A percentile compares a stretch with the other conserved stretches of the same genome.
These are phyloP conservation scores for Hemaris fuciformis DNA, from an alignment of 2,888 invertebrate species.

Conservation along the genomic window DNA sequence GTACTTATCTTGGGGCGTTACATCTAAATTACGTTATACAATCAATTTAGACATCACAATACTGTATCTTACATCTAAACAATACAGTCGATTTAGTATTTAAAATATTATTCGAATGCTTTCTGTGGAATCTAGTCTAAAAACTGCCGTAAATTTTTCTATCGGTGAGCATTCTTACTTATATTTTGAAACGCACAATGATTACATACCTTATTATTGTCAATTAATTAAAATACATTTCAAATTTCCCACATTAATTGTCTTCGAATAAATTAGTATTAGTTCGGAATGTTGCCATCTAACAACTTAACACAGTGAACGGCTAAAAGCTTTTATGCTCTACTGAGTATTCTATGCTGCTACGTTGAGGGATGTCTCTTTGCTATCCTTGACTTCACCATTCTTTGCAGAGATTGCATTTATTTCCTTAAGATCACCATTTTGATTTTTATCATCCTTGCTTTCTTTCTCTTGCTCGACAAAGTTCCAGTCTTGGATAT, in stretches of 20 bases:
- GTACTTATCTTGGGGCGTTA: neutral
- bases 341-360: constrained; percentile 32
- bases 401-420: constrained; percentile 41
- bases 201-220: neutral
- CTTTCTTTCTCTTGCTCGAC: constrained; percentile 38
- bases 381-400: constrained; percentile 49
- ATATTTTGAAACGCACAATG: neutral
- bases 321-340: constrained; percentile 16
- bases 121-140: neutral
- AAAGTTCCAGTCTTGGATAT: constrained; percentile 87
- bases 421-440: constrained; percentile 49
- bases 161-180: neutral
- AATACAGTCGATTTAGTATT: neutral
- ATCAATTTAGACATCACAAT: constrained; percentile 9
- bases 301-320: neutral
- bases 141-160: neutral
- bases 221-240: neutral
- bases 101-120: neutral
- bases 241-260: neutral
- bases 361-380: constrained; percentile 62
- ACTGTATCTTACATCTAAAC: constrained; percentile 5
- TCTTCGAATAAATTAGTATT: neutral
- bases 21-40: neutral
- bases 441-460: constrained; percentile 42
- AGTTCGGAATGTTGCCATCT: neutral